These are phyloP conservation scores for Scophthalmus maximus DNA, from an alignment of 2,113 vertebrate genomes.

Conservation along the genomic window DNA sequence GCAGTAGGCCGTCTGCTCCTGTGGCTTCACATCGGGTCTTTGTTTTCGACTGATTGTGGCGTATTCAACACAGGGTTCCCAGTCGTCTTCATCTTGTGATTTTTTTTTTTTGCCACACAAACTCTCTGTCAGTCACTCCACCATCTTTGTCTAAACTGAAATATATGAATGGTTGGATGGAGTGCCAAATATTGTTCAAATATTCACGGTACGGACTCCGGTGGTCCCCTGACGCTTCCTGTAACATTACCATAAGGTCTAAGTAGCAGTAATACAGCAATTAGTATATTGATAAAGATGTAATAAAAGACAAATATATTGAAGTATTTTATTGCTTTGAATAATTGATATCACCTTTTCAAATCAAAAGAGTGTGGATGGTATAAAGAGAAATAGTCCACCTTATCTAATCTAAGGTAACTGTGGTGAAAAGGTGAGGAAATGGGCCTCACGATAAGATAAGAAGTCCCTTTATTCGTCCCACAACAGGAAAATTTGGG, in stretches of 20 bases:
- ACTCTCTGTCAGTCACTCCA: not conserved
- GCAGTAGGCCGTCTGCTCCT: constrained; percentile 2
- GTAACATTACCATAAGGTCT: not conserved
- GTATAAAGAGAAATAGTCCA: too few species aligned
- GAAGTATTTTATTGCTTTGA: too few species aligned
- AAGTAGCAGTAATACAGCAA: not conserved
- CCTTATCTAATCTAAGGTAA: not conserved
- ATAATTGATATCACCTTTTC: too few species aligned
- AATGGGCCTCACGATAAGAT: not conserved
- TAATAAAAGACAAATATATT: too few species aligned
- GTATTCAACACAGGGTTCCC: not conserved
- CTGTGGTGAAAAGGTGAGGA: not conserved
- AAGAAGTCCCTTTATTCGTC: too few species aligned
- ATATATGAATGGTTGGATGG: not conserved
- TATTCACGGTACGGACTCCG: too few species aligned
- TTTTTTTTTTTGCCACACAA: not conserved
- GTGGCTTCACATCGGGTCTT: not conserved
- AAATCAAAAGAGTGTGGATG: too few species aligned
- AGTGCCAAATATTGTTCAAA: not conserved
- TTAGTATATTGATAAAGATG: too few species aligned
- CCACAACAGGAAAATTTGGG: too few species aligned
- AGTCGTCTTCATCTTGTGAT: too few species aligned
- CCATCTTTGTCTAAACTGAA: not conserved
- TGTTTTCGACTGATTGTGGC: not conserved
- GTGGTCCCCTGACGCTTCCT: not conserved